Conservation (phyloP, 2,888 invertebrate genomes). For the Brachyptera risi region DNA sequence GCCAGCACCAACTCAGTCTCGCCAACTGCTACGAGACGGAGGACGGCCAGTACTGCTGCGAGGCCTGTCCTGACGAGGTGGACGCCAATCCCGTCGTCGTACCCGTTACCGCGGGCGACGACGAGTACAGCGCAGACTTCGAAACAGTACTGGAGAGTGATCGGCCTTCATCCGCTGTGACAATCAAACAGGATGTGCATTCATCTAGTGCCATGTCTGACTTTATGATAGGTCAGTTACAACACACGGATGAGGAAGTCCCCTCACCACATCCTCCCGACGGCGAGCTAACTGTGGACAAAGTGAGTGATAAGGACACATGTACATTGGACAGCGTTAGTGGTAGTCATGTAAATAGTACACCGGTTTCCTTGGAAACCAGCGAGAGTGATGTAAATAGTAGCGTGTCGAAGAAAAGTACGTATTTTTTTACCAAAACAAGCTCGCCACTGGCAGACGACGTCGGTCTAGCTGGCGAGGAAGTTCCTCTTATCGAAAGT, state of each 20-base stretch:
- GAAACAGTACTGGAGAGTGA: slow-evolving; percentile 39
- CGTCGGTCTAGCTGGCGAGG: neutral
- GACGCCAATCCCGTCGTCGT: slow-evolving; percentile 34
- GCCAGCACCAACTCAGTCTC: slow-evolving; percentile 66
- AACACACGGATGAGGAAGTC: slow-evolving; percentile 13
- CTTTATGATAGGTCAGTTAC: slow-evolving; percentile 45
- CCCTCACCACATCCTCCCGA: slow-evolving; percentile 5
- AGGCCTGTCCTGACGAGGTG: slow-evolving; percentile 83
- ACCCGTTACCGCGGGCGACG: slow-evolving; percentile 10
- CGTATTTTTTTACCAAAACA: slow-evolving; percentile 21
- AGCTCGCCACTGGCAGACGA: neutral
- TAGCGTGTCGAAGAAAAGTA: slow-evolving; percentile 1
- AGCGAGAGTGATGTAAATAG: slow-evolving; percentile 3
- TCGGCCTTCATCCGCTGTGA: neutral
- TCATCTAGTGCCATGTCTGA: slow-evolving; percentile 46
- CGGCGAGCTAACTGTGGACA: neutral
- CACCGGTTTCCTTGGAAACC: neutral
- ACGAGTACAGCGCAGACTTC: slow-evolving; percentile 36
- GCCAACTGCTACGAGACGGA: slow-evolving; percentile 76
- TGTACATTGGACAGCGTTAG: neutral
- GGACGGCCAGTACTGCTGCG: slow-evolving; percentile 74
- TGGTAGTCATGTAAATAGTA: neutral
- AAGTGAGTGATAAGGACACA: no score
- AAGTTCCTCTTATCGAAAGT: slow-evolving; percentile 14
- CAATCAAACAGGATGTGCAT: neutral